A percentile compares a stretch with the other conserved stretches of the same genome.
phyloP scores from a whole-genome alignment of 2,113 vertebrate species.

The Petrocephalus microphthalmus region DNA sequence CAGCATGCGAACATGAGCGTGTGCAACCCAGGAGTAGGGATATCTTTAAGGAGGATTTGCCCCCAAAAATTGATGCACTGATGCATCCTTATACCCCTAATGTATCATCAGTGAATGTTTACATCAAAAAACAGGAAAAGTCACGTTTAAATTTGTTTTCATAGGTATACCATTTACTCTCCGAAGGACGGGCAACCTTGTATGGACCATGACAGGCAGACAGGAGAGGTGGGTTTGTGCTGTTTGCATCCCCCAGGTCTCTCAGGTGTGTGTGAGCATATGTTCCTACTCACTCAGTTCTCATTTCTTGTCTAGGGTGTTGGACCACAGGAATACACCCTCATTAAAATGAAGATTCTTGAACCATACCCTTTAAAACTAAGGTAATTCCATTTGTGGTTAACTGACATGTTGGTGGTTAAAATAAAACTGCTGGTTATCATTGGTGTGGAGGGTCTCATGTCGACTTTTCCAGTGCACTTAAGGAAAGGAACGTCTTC shows the following conservation, averaged over 20 bases:
- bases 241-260: not conserved
- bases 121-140: not conserved
- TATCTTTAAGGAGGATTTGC: not conserved
- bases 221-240: conserved; percentile 75
- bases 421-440: not conserved
- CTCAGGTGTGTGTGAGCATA: not conserved
- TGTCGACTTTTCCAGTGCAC: conserved; percentile 55
- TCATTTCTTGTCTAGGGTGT: conserved; percentile 70
- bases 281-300: not conserved
- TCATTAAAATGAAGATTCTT: conserved; percentile 91
- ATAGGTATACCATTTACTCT: conserved; percentile 93
- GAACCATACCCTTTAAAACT: conserved; percentile 85
- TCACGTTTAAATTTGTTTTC: not conserved
- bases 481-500: conserved; percentile 83
- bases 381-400: conserved; percentile 49
- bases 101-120: not conserved
- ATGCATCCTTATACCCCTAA: not conserved
- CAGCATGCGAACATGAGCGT: not conserved
- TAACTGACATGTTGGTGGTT: not conserved
- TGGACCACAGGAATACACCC: conserved; percentile 90
- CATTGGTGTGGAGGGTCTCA: not conserved
- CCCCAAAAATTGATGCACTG: not conserved
- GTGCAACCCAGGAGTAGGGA: not conserved
- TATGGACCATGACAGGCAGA: conserved; percentile 98
- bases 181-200: conserved; percentile 96